Percentiles rank a stretch among this genome's conserved stretches.
Conservation (phyloP, 2,113 vertebrate genomes). For the Melospiza georgiana region DNA sequence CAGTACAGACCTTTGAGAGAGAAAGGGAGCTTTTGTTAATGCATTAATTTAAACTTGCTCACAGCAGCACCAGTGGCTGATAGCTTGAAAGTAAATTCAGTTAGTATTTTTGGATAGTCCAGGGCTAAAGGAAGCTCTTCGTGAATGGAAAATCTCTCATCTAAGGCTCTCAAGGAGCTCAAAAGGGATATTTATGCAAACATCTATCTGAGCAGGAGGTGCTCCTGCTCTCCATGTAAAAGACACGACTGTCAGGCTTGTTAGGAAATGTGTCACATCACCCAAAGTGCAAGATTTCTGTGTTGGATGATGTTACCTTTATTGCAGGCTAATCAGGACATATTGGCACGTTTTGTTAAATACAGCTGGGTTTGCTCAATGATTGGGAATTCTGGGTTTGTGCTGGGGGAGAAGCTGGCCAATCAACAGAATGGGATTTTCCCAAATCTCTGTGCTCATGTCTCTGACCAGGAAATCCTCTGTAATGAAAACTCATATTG, state of each 20-base stretch:
- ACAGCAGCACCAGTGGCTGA: not conserved
- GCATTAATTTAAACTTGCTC: constrained; percentile 2
- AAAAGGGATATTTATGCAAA: not conserved
- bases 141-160: not conserved
- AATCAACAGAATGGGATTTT: not conserved
- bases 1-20: not conserved
- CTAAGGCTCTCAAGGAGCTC: constrained; percentile 7
- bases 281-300: not conserved
- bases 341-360: rapidly evolving
- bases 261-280: not conserved
- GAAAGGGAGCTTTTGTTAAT: constrained; percentile 28
- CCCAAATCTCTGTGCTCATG: rapidly evolving
- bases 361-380: rapidly evolving
- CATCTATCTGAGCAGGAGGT: not conserved
- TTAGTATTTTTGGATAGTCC: not conserved
- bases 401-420: not conserved
- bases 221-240: not conserved
- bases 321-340: not conserved
- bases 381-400: not conserved
- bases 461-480: not conserved
- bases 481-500: not conserved
- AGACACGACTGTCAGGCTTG: not conserved
- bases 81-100: not conserved
- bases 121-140: constrained; percentile 5
- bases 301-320: not conserved